Base-by-base conservation (phyloP, 2,888 invertebrate species). In the Psylliodes chrysocephalus region DNA sequence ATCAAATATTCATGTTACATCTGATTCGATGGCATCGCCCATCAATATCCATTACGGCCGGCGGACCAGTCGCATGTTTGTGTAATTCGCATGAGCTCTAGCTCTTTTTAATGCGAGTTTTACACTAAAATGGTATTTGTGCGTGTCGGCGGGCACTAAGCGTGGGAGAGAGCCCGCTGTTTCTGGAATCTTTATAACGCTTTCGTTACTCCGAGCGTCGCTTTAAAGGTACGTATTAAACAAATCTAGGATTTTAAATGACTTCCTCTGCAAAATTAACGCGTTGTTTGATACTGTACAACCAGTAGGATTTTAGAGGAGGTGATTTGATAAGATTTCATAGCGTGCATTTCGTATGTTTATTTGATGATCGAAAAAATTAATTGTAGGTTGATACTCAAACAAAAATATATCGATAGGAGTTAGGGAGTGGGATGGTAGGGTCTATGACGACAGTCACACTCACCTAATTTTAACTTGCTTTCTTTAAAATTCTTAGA, bases 61-160 rank as follows among this genome's bases (percentile, higher is more conserved):
- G 71, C 71, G 67, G 68, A 66, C 68, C 64, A 25, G 44, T 68
- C 67, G 70, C 73, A 69, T 75, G 75, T 77, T 71, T 70, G 72
- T 67, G 72, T 75, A 75, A 76, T 74, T 74, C 72, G 71, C 72
- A 70, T 73, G 64, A 70, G 66, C 70, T 70, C 70, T 66, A 68
- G 64, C 71, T 72, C 70, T 73, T 73, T 74, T 75, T 73, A 76
- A 75, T 73, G 71, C 63, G 72, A 69, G 67, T 73, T 72, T 71
- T 70, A 73, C 73, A 74, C 72, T 73, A 67, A 75, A 77, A 77
- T 74, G 75, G 74, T 74, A 70, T 75, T 75, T 73, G 75, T 78
- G 77, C 77, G 77, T 78, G 77, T 68, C 60, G 61, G 66, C 63
- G 63, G 68, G 74, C 77, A 74, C 72, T 78, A 74, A 75, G 71